Base-by-base conservation (phyloP, 1,140 invertebrate species). In the Nebria ingens region DNA sequence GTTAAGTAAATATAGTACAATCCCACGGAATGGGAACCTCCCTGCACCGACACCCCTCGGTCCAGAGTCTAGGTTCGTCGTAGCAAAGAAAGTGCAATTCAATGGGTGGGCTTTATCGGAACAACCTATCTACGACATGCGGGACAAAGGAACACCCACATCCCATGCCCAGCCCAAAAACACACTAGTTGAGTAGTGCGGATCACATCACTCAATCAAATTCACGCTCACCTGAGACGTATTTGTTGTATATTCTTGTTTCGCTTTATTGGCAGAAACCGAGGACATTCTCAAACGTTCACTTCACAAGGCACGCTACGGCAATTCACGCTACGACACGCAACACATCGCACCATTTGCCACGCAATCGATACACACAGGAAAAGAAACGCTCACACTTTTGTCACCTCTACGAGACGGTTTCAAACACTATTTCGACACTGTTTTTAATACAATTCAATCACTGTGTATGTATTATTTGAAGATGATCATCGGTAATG, bases 131-230 rank as follows among this genome's bases (percentile, higher is more conserved):
- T 58, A 25, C 40, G 51, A 29, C 54, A 58, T 56, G 20, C 50
- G 52, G 59, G 54, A 65, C 65, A 65, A 64, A 65, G 65, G 58
- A 65, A 66, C 65, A 59, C 66, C 66, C 65, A 66, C 66, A 68
- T 59, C 53, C 40, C 58, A 61, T 34, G 25, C 17, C 38, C 45
- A 40, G 45, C 55, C 45, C 23, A 57, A 40, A 57, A 54, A 19
- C 56, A 52, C 17, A 54, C 51, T 53, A 34, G n/a, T n/a, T n/a
- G n/a, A n/a, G n/a, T n/a, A n/a, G n/a, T n/a, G n/a, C n/a, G n/a
- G n/a, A n/a, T n/a, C n/a, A 34, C 25, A n/a, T 34, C 51, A 34
- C 51, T 21, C 56, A 51, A 12, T 15, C 19, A 51, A 12, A 51
- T 51, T 2, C 21, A 51, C 4, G 55, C 61, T 58, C 61, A 45